Evolutionary conservation across 2,797 vertebrate genomes (phyloP).

Genomic region (Prionace glauca): DNA sequence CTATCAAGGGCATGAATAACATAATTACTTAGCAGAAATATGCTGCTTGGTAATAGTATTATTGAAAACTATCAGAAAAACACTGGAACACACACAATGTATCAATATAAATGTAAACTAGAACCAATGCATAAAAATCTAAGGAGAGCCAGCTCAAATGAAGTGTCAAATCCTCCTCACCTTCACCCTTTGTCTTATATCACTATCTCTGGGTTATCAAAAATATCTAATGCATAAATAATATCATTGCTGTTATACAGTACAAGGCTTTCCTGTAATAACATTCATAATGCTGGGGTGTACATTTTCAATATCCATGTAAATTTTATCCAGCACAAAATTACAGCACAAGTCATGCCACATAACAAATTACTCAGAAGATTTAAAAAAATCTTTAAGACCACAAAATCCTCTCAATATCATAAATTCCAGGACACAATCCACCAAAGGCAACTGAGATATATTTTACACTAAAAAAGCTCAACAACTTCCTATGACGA

Average conservation of each 20-base stretch:
- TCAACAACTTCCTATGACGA: neutral
- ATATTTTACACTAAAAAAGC: neutral
- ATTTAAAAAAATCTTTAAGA: neutral
- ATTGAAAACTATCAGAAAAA: slow-evolving; percentile 6
- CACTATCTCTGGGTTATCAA: neutral
- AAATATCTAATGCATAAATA: slow-evolving; percentile 26
- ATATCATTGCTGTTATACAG: neutral
- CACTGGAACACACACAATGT: neutral
- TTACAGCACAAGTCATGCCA: neutral
- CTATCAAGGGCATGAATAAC: neutral
- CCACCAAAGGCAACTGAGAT: neutral
- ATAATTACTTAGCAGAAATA: neutral
- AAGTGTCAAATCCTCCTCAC: neutral
- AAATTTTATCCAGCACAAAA: neutral
- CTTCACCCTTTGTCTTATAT: slow-evolving; percentile 1
- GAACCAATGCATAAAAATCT: neutral
- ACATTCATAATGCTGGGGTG: neutral
- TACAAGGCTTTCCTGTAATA: neutral
- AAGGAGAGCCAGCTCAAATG: neutral
- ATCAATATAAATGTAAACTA: slow-evolving; percentile 20
- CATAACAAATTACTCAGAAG: neutral
- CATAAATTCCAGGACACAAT: neutral
- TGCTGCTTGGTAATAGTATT: neutral
- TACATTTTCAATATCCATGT: slow-evolving; percentile 20
- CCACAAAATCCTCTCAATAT: neutral